Conservation (phyloP, 1,140 invertebrate genomes). For the Wasmannia auropunctata region DNA sequence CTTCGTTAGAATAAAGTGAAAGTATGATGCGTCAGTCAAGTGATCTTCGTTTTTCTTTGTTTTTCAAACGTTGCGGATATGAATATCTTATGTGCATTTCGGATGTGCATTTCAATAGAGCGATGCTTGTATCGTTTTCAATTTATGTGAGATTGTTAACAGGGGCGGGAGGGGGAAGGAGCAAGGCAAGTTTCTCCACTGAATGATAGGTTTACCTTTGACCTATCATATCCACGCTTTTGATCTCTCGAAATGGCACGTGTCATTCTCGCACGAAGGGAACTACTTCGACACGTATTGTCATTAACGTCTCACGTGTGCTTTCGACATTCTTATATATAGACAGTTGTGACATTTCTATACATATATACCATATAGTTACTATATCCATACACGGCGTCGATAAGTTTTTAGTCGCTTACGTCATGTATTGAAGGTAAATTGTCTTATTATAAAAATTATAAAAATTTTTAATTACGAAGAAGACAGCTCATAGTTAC, state of each 20-base stretch:
- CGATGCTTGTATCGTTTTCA: background rate
- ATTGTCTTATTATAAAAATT: slow-evolving; percentile 10
- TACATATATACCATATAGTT: too few relatives aligned
- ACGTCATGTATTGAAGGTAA: background rate
- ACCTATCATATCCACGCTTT: slow-evolving; percentile 1
- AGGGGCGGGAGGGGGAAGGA: too few relatives aligned
- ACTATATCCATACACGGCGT: background rate
- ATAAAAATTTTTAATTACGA: background rate
- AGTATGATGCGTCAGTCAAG: background rate
- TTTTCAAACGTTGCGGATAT: background rate
- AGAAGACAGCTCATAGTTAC: background rate
- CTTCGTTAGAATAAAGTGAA: slow-evolving; percentile 19
- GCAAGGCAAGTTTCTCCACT: background rate
- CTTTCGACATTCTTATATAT: slow-evolving; percentile 28
- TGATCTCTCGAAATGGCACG: slow-evolving; percentile 40
- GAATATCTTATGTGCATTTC: background rate
- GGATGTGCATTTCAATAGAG: background rate
- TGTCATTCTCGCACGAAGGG: background rate
- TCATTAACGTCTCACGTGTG: background rate
- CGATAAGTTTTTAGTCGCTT: background rate
- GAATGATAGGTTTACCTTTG: slow-evolving; percentile 22
- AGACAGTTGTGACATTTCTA: slow-evolving; percentile 21
- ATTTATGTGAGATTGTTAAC: slow-evolving; percentile 30
- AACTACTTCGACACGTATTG: background rate
- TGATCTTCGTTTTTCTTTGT: background rate